Base-by-base conservation (phyloP, 2,888 invertebrate genomes). In the Andrena hattorfiana region DNA sequence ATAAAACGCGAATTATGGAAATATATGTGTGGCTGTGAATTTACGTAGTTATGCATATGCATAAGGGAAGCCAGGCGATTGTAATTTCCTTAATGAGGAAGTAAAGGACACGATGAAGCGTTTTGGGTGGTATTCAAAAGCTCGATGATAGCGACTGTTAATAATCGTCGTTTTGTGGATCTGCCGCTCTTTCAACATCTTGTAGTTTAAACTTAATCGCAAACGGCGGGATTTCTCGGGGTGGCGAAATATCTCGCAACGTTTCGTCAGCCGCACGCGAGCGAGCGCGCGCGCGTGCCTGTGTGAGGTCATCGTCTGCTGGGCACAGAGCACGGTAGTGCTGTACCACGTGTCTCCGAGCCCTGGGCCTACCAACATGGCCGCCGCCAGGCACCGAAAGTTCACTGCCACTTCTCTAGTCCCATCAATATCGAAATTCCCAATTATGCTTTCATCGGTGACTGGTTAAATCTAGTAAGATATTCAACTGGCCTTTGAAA, bases 251-350 rank as follows among this genome's bases (percentile, higher is more conserved):
- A 70, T 77, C 59, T 87, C 30, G 35, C 77, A 77, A 79, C 67
- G 70, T 87, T 87, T 86, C 87, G 70, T 87, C 87, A 87, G 83
- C 81, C 78, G 20, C 23, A 3, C 23, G 10, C 23, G 23, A 26
- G n/a, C 54, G 54, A 7, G 16, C n/a, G 20, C 71, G 8, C 60
- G 56, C 51, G 71, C 66, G 48, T 48, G 70, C 28, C 71, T 74
- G 35, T 71, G 70, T 79, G 83, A 83, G 81, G 83, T 85, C 85
- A 82, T 84, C 79, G 73, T 76, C 76, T 83, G 75, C 73, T 42
- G 76, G 20, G 48, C 72, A 62, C 59, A 56, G 63, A 67, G 56
- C 56, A 56, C 20, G 8, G 28, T 59, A 80, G 76, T 83, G 66
- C 67, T 62, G 80, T 76, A 70, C 20, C 75, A 63, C 16, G 20